Conservation (phyloP, 1,140 invertebrate genomes). For the Aporrectodea caliginosa region DNA sequence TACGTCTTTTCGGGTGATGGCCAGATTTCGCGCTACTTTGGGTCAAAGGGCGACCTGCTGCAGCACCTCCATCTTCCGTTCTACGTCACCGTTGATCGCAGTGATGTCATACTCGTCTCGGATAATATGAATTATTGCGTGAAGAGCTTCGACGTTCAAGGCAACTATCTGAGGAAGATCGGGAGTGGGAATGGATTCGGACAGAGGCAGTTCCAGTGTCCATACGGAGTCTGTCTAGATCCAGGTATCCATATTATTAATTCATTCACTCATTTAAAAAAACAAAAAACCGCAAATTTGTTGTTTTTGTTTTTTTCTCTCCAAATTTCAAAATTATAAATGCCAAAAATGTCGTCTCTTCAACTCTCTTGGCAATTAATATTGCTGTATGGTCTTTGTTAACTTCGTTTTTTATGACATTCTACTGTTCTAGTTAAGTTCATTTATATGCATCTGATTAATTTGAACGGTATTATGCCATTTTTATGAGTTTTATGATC, state of each 20-base stretch:
- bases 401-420: too few species aligned
- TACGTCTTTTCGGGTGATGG: conserved; percentile 5
- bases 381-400: too few species aligned
- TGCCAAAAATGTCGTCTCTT: too few species aligned
- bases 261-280: too few species aligned
- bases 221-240: conserved; percentile 19
- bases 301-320: too few species aligned
- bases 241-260: neutral
- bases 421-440: too few species aligned
- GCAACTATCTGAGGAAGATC: conserved; percentile 1
- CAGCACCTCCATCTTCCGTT: conserved; percentile 24
- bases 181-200: conserved; percentile 5
- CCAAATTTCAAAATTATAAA: too few species aligned
- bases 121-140: conserved; percentile 30
- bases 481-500: too few species aligned
- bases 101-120: conserved; percentile 16
- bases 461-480: too few species aligned
- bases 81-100: conserved; percentile 11
- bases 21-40: neutral
- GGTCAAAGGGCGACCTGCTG: conserved; percentile 10
- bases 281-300: too few species aligned
- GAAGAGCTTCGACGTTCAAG: conserved; percentile 14
- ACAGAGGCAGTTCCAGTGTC: conserved; percentile 17
- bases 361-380: too few species aligned
- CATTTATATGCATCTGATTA: too few species aligned